These are phyloP conservation scores for Paradoxurus hermaphroditus DNA, from an alignment of 2,113 vertebrate genomes.

Conservation along the genomic window DNA sequence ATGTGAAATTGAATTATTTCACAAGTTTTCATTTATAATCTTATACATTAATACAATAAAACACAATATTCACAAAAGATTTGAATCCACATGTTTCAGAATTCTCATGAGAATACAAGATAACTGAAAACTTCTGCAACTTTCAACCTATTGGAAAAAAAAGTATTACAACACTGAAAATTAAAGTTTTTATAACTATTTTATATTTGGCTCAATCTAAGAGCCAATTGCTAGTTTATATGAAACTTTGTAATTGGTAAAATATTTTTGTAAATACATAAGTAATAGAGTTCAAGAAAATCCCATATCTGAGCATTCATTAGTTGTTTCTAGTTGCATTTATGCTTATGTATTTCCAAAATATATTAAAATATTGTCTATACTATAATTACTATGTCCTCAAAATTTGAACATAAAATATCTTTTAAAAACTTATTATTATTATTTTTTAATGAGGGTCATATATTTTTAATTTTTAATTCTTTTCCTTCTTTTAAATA, in stretches of 20 bases:
- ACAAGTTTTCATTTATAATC: constrained; percentile 59
- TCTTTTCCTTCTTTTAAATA: background rate
- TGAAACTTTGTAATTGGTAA: background rate
- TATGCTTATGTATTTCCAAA: background rate
- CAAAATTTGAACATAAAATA: background rate
- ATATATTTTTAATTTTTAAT: background rate
- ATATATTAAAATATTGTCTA: background rate
- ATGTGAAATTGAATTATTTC: constrained; percentile 60
- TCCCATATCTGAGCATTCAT: background rate
- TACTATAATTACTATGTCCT: background rate
- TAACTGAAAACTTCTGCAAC: background rate
- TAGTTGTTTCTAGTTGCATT: background rate
- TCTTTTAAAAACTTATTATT: no score
- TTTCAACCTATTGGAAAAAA: background rate
- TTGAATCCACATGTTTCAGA: constrained; percentile 20
- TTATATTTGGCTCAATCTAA: background rate
- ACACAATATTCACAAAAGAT: constrained; percentile 56
- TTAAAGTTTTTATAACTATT: background rate
- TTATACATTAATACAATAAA: constrained; percentile 54
- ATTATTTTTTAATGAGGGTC: background rate
- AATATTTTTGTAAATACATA: background rate
- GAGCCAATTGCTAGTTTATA: background rate
- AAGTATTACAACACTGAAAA: background rate
- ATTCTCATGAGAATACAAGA: constrained; percentile 37
- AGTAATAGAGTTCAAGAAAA: background rate